These are phyloP conservation scores for Gallinago nigripennis DNA, from an alignment of 2,797 vertebrate genomes.

Conservation along the genomic window DNA sequence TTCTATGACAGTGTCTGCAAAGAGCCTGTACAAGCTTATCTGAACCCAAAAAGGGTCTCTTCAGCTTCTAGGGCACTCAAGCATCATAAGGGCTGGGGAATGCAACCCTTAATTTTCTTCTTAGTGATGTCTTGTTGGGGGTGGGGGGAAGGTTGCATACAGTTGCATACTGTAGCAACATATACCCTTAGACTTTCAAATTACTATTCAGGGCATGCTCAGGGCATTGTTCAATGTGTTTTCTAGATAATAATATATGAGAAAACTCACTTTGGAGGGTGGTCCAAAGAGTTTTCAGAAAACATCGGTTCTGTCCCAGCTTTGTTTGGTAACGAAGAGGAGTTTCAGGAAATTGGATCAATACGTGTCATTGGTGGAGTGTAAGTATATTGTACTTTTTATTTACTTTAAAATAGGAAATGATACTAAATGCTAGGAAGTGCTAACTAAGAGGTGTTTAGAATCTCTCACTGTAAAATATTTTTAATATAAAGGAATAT, in stretches of 20 bases:
- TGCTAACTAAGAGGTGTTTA: not conserved
- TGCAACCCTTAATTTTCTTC: not conserved
- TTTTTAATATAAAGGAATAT: not conserved
- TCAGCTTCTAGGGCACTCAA: not conserved
- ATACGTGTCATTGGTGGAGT: constrained; percentile 83
- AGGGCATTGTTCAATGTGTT: constrained; percentile 7
- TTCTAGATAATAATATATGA: constrained; percentile 85
- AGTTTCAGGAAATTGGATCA: constrained; percentile 75
- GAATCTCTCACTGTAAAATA: not conserved
- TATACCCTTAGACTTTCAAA: not conserved
- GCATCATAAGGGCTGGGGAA: not conserved
- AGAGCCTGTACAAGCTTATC: not conserved
- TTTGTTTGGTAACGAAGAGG: constrained; percentile 51
- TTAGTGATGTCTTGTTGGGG: not conserved
- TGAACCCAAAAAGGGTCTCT: not conserved
- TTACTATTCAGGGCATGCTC: not conserved
- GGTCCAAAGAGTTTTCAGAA: constrained; percentile 77
- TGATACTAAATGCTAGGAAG: not conserved
- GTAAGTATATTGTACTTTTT: constrained; percentile 75
- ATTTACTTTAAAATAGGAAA: not conserved
- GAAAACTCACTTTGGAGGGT: constrained; percentile 78
- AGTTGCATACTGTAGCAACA: not conserved
- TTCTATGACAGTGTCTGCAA: not conserved
- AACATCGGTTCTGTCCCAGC: constrained; percentile 73
- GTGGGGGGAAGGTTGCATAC: not conserved